Evolutionary conservation across 2,888 invertebrate species (phyloP).

Genomic region (Saturnia pavonia): DNA sequence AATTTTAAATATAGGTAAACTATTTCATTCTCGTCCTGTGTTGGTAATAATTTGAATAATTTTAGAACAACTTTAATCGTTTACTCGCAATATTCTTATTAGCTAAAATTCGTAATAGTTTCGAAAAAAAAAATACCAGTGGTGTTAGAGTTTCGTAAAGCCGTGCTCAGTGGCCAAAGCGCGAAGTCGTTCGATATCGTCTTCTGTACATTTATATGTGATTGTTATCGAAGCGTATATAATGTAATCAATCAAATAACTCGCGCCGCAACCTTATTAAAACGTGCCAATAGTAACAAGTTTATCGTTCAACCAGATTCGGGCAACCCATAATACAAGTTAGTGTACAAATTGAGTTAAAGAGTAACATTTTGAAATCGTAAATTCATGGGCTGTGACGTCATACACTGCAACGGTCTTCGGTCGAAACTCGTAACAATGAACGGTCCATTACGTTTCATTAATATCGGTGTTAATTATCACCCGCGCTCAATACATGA

Average conservation of each 20-base stretch:
- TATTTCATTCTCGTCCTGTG: too few relatives aligned
- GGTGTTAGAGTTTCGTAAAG: constrained; percentile 78
- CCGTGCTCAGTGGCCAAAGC: constrained; percentile 66
- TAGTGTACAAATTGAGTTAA: constrained; percentile 54
- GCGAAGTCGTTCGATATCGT: constrained; percentile 38
- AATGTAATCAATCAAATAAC: constrained; percentile 31
- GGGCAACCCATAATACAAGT: constrained; percentile 74
- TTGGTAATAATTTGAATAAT: background rate
- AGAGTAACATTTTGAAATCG: constrained; percentile 39
- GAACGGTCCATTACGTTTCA: constrained; percentile 46
- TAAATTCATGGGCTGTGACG: constrained; percentile 59
- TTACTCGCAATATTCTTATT: constrained; percentile 21
- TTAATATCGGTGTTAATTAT: constrained; percentile 38
- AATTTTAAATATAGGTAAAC: too few relatives aligned
- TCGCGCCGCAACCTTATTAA: constrained; percentile 43
- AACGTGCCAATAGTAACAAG: constrained; percentile 70
- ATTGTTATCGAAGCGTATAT: constrained; percentile 18
- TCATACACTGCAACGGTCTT: constrained; percentile 74
- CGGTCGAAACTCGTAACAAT: constrained; percentile 72
- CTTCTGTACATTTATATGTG: constrained; percentile 17
- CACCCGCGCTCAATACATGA: constrained; percentile 75
- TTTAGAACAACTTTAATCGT: background rate
- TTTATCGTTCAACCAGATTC: constrained; percentile 73
- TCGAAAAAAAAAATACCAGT: constrained; percentile 41
- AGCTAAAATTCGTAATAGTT: constrained; percentile 66